These are phyloP conservation scores for Scytalopus superciliaris DNA, from an alignment of 2,113 vertebrate genomes.

Conservation along the genomic window DNA sequence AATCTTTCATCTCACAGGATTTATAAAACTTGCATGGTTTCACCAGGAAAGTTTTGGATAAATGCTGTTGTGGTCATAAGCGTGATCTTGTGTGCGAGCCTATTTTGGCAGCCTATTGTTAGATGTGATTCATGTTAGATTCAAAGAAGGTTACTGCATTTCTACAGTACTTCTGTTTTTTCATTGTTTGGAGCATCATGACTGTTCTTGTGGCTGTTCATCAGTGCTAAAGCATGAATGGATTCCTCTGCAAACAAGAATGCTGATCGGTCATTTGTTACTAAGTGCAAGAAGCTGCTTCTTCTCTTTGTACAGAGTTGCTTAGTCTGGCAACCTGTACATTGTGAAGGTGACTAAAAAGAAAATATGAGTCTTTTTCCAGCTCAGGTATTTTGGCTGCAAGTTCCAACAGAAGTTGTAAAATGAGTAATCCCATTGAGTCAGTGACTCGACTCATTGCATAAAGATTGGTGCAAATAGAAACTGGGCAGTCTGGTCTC, in stretches of 20 bases:
- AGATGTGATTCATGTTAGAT: background rate
- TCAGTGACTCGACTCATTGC: background rate
- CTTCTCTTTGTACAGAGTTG: background rate
- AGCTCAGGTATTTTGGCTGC: background rate
- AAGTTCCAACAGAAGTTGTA: background rate
- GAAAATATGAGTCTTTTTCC: background rate
- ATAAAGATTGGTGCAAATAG: background rate
- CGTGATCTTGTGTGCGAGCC: background rate
- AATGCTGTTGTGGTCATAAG: background rate
- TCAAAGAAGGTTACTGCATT: background rate
- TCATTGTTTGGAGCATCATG: background rate
- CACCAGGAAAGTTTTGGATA: background rate
- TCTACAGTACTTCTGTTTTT: background rate
- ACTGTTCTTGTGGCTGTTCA: background rate
- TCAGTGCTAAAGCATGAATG: background rate
- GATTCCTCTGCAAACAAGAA: background rate
- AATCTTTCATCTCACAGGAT: background rate
- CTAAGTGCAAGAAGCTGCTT: background rate
- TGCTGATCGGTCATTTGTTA: background rate
- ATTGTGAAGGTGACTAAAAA: background rate
- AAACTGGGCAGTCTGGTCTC: background rate
- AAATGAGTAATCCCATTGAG: background rate
- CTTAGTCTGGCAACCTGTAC: background rate
- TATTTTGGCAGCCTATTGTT: background rate
- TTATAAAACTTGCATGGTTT: background rate